These are phyloP conservation scores for Sepioteuthis lessoniana DNA, from an alignment of 2,888 invertebrate genomes.

Conservation along the genomic window DNA sequence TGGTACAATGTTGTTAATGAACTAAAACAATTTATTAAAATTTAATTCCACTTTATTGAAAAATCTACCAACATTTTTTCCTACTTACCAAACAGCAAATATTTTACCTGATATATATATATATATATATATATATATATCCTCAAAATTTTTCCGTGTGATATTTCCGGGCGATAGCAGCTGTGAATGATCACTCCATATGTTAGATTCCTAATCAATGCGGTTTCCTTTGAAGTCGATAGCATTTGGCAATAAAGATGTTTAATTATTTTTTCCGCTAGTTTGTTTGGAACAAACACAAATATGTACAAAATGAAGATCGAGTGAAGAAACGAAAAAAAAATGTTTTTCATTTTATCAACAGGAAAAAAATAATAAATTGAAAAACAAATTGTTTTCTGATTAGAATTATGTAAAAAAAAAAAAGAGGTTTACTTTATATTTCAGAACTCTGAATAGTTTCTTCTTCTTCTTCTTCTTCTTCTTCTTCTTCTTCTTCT, in stretches of 20 bases:
- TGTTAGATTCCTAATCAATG: conserved; percentile 33
- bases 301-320: neutral
- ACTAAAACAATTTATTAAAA: too few species aligned
- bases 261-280: neutral
- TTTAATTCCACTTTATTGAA: neutral
- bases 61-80: neutral
- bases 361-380: neutral
- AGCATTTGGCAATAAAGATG: conserved; percentile 33
- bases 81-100: neutral
- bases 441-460: neutral
- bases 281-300: neutral
- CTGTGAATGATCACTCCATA: neutral
- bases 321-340: neutral
- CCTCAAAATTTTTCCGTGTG: neutral
- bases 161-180: neutral
- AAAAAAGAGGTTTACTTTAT: neutral
- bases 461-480: too few species aligned
- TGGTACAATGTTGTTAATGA: too few species aligned
- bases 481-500: too few species aligned
- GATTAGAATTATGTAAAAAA: conserved; percentile 4
- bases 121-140: neutral
- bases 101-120: neutral
- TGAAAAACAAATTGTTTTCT: conserved; percentile 33
- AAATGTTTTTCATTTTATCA: neutral
- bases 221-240: neutral